Conservation (phyloP, 2,888 invertebrate species). For the Onchidella celtica region DNA sequence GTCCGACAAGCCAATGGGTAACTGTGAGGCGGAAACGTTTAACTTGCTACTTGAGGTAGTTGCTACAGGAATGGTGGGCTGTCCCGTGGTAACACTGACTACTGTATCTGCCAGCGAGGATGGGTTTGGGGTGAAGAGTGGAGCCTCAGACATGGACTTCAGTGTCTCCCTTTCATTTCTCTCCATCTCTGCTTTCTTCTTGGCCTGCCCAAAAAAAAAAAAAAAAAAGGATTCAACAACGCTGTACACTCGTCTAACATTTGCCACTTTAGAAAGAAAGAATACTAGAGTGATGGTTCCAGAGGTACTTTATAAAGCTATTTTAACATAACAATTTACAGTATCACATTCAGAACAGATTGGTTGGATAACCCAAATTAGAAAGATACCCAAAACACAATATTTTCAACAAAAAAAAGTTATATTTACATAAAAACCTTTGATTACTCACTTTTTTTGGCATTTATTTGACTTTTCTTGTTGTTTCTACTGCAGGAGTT, state of each 20-base stretch:
- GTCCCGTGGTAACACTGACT: conserved; percentile 67
- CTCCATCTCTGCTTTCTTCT: conserved; percentile 48
- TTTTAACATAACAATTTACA: too few species aligned
- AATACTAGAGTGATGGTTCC: too few species aligned
- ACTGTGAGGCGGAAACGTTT: not conserved
- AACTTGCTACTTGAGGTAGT: not conserved
- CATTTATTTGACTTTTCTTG: too few species aligned
- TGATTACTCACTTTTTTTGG: too few species aligned
- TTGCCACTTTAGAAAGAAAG: not conserved
- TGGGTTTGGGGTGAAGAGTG: conserved; percentile 1
- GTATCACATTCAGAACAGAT: too few species aligned
- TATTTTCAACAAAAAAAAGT: too few species aligned
- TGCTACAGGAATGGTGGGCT: conserved; percentile 61
- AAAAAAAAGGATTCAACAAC: too few species aligned
- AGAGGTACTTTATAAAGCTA: too few species aligned
- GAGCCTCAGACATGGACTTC: conserved; percentile 37
- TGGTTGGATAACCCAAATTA: too few species aligned
- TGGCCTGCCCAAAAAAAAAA: conserved; percentile 45
- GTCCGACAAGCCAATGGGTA: not conserved
- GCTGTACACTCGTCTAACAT: not conserved
- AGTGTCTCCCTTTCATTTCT: conserved; percentile 36
- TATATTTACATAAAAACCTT: too few species aligned
- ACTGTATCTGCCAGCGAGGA: conserved; percentile 51
- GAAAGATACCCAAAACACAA: too few species aligned
- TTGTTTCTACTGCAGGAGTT: too few species aligned